Conservation (phyloP, 2,797 vertebrate genomes). For the Scolopax bukidnonensis region DNA sequence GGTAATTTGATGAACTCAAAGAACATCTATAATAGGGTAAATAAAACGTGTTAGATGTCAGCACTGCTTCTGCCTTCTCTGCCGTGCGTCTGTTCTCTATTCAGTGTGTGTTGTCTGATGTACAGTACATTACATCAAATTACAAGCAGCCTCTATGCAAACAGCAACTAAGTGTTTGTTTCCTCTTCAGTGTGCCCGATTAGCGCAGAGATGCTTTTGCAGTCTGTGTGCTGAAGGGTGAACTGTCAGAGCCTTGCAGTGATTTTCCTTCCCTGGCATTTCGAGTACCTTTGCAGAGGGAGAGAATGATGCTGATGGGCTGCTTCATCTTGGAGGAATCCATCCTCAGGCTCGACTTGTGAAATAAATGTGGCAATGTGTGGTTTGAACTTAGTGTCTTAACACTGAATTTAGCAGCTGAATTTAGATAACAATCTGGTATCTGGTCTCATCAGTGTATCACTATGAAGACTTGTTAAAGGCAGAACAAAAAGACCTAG, state of each 20-base stretch:
- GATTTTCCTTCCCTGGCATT: constrained; percentile 58
- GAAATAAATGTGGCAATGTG: constrained; percentile 71
- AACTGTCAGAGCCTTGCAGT: constrained; percentile 46
- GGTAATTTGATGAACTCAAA: constrained; percentile 70
- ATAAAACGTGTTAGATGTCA: constrained; percentile 66
- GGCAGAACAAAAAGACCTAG: constrained; percentile 66
- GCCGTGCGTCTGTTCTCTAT: constrained; percentile 8
- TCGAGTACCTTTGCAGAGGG: constrained; percentile 34
- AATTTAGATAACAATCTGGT: constrained; percentile 75
- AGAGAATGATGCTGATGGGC: constrained; percentile 40
- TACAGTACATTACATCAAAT: constrained; percentile 60
- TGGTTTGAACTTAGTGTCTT: constrained; percentile 71
- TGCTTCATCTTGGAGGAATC: constrained; percentile 54
- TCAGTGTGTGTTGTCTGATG: constrained; percentile 69
- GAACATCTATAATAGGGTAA: constrained; percentile 70
- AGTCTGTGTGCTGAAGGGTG: constrained; percentile 28
- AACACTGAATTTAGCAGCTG: constrained; percentile 73
- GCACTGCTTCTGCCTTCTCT: constrained; percentile 26
- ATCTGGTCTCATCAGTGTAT: constrained; percentile 70
- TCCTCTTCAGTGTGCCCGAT: background rate
- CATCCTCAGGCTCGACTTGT: constrained; percentile 62
- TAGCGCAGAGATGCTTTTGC: background rate
- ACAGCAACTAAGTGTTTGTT: constrained; percentile 59
- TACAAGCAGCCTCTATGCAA: constrained; percentile 56
- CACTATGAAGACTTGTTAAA: constrained; percentile 68